These are phyloP conservation scores for Ashinkailepas kermadecensis DNA, from an alignment of 2,888 invertebrate genomes.

Conservation along the genomic window DNA sequence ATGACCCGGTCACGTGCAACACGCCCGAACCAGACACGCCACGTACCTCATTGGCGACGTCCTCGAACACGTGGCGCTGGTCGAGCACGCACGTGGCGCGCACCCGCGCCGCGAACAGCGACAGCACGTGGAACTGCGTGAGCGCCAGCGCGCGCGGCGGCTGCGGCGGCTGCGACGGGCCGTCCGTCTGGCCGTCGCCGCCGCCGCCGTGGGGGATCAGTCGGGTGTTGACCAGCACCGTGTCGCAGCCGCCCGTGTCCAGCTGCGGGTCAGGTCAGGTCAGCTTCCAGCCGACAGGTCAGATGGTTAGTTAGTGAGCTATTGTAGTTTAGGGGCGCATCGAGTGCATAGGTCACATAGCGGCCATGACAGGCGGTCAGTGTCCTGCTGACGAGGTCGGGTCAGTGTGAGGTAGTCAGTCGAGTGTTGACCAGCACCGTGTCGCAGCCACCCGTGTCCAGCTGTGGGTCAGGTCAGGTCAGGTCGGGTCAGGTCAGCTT, in stretches of 20 bases:
- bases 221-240: not conserved
- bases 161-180: not conserved
- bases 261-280: not conserved
- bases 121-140: constrained; percentile 81
- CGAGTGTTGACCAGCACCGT: not conserved
- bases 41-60: constrained; percentile 50
- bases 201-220: not conserved
- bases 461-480: not conserved
- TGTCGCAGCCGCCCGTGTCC: not conserved
- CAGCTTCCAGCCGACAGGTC: no score
- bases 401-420: no score
- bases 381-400: no score
- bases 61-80: constrained; percentile 77
- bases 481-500: no score
- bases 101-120: constrained; percentile 73
- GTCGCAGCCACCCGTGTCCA: not conserved
- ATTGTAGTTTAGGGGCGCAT: no score
- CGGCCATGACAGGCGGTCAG: no score
- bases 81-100: constrained; percentile 77
- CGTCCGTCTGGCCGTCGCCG: not conserved
- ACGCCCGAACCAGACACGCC: no score
- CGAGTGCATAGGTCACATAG: no score
- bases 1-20: no score
- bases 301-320: no score
- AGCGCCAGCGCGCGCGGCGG: constrained; percentile 45